A percentile compares a stretch with the other conserved stretches of the same genome.
Evolutionary conservation across 2,113 vertebrate genomes (phyloP).

Genomic region (Pomatorhinus ruficollis): DNA sequence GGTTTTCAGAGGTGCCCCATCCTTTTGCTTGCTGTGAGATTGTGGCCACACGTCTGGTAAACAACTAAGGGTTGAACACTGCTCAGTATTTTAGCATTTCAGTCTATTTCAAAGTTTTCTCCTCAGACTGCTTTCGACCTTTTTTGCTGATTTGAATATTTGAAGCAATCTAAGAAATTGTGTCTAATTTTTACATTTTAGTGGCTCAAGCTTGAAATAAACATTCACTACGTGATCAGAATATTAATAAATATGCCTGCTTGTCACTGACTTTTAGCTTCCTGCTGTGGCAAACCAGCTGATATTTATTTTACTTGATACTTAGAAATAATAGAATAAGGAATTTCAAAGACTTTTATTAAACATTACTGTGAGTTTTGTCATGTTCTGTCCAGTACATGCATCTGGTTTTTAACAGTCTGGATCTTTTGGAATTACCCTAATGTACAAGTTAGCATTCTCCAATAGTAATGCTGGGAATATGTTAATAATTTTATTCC

Average conservation of each 20-base stretch:
- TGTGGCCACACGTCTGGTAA: background rate
- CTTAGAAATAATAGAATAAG: background rate
- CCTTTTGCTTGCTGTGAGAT: background rate
- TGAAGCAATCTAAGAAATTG: background rate
- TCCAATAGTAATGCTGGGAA: background rate
- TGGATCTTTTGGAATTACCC: background rate
- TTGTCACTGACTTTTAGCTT: background rate
- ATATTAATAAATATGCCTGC: background rate
- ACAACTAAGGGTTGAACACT: background rate
- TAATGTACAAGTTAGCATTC: background rate
- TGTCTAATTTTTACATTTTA: background rate
- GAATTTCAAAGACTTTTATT: background rate
- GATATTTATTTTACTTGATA: background rate
- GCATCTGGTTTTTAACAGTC: background rate
- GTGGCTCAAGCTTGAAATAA: background rate
- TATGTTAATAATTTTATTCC: background rate
- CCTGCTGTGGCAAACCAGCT: background rate
- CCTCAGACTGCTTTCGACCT: background rate
- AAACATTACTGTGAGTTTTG: background rate
- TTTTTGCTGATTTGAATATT: background rate
- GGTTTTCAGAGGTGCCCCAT: background rate
- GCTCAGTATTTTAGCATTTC: background rate
- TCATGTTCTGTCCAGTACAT: background rate
- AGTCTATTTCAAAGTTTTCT: background rate
- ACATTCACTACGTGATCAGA: background rate